Evolutionary conservation across 2,797 vertebrate species (phyloP), one percentile per base, ranked within the genome.

Genomic region (Acridotheres tristis): DNA sequence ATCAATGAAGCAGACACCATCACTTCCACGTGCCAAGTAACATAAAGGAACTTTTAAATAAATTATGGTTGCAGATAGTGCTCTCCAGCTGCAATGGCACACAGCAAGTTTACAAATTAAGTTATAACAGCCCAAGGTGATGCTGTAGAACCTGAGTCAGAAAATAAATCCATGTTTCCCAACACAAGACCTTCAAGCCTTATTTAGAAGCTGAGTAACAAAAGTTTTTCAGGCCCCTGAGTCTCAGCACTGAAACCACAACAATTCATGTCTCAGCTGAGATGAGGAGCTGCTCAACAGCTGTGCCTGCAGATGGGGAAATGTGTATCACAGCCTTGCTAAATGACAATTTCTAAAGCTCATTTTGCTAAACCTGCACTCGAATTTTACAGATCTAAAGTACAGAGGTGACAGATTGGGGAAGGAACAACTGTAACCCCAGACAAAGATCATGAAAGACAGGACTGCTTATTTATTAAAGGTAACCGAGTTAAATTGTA

Each of bases 21-120:
- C 0, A 2, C 16, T 85, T 48, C 27, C n/a, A 55, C 0, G 0
- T 34, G 50, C 7, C 40, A 84, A n/a, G 4, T 6, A 75, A 86
- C 58, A 80, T 43, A 73, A 89, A 59, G 16, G 21, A 85, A 45
- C 40, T 79, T 69, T 13, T 7, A 76, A 69, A 63, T 62, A 82
- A 84, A 32, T 89, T 21, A 77, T 6, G 29, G 22, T 25, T 61
- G 48, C 32, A 63, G n/a, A 48, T 63, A 53, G 13, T 10, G 55
- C 61, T 78, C 48, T 75, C 63, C 50, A 83, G 82, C 22, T 91
- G 55, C 58, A 68, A 47, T n/a, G 45, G 67, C 79, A 80, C 40
- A 55, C 32, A 62, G 47, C 13, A 63, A 55, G 87, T 85, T 79
- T 57, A 82, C 59, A 76, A 88, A 93, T 29, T 9, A 74, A 63